Evolutionary conservation across 1,140 invertebrate species (phyloP).

Genomic region (Caerostris extrusa): DNA sequence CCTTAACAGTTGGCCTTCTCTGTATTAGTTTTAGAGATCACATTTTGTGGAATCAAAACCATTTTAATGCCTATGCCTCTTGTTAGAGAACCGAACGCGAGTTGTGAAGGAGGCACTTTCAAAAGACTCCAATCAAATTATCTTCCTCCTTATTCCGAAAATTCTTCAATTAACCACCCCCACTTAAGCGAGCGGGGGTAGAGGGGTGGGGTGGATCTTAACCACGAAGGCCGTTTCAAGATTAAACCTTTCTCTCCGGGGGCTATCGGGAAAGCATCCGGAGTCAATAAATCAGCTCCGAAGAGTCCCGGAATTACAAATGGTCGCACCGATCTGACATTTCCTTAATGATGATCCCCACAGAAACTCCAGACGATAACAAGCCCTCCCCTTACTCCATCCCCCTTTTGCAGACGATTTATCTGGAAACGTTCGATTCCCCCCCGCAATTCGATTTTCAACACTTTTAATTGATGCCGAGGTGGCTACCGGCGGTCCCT

Average conservation of each 20-base stretch:
- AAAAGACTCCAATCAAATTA: too few relatives aligned
- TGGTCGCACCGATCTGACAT: slow-evolving; percentile 63
- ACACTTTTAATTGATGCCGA: slow-evolving; percentile 75
- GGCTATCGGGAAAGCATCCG: slow-evolving; percentile 34
- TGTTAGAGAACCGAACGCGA: too few relatives aligned
- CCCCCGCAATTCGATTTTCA: slow-evolving; percentile 71
- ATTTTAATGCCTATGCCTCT: too few relatives aligned
- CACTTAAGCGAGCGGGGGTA: too few relatives aligned
- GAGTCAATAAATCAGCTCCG: slow-evolving; percentile 64
- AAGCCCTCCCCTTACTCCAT: not conserved
- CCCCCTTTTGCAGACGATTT: not conserved
- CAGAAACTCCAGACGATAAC: slow-evolving; percentile 10
- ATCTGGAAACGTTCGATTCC: not conserved
- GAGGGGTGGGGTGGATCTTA: not conserved
- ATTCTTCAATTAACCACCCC: too few relatives aligned
- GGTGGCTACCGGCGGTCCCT: slow-evolving; percentile 60
- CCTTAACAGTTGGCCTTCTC: too few relatives aligned
- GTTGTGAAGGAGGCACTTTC: too few relatives aligned
- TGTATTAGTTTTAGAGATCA: too few relatives aligned
- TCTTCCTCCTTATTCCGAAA: too few relatives aligned
- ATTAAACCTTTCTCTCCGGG: not conserved
- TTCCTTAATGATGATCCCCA: slow-evolving; percentile 74
- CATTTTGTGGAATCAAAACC: too few relatives aligned
- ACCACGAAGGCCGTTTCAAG: slow-evolving; percentile 25
- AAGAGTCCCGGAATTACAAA: slow-evolving; percentile 68